Conservation (phyloP, 2,797 vertebrate species). For the Margarornis squamiger region DNA sequence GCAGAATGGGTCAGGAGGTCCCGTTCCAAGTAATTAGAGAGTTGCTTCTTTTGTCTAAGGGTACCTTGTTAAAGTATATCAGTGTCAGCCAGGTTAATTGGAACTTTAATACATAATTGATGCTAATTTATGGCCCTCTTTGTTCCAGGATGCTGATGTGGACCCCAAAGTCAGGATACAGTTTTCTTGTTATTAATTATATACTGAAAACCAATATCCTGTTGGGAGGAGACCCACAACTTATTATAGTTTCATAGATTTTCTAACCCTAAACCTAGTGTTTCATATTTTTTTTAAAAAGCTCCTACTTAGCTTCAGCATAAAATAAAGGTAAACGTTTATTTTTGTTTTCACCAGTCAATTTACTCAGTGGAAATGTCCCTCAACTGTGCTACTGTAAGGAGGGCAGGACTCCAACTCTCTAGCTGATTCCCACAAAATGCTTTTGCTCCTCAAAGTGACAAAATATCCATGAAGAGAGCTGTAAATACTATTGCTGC, state of each 20-base stretch:
- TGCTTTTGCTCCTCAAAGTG: background rate
- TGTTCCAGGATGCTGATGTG: conserved; percentile 77
- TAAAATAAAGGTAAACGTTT: background rate
- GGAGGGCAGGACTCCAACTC: background rate
- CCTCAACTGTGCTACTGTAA: background rate
- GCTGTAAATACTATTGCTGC: background rate
- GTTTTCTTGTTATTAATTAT: conserved; percentile 85
- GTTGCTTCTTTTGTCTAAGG: conserved; percentile 83
- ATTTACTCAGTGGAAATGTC: background rate
- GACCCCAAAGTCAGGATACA: conserved; percentile 81
- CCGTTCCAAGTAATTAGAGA: conserved; percentile 84
- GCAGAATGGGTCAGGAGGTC: conserved; percentile 82
- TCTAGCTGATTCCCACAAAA: background rate
- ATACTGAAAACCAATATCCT: conserved; percentile 80
- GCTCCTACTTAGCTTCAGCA: background rate
- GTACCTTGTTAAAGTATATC: conserved; percentile 85
- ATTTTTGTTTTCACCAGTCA: background rate
- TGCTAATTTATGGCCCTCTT: conserved; percentile 86
- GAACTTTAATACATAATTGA: conserved; percentile 87
- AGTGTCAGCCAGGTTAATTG: conserved; percentile 86
- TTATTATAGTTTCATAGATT: conserved; percentile 55
- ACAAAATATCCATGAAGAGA: background rate
- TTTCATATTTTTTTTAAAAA: conserved; percentile 2
- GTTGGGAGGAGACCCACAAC: conserved; percentile 63
- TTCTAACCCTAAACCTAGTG: conserved; percentile 11